Evolutionary conservation across 1,140 invertebrate species (phyloP).

Genomic region (Pristionchus pacificus): DNA sequence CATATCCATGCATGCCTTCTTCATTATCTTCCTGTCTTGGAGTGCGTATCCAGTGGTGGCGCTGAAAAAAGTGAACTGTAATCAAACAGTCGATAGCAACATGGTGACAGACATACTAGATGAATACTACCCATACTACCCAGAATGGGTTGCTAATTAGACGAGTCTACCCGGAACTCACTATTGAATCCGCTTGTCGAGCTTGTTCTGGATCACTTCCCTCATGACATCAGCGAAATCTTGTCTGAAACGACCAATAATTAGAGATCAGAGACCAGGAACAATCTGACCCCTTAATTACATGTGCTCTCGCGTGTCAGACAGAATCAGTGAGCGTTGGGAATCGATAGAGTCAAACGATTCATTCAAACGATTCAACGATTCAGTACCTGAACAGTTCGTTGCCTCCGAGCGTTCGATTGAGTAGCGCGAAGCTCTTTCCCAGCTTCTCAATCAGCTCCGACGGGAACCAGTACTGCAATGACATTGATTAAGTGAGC

Average conservation of each 20-base stretch:
- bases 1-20: neutral
- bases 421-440: neutral
- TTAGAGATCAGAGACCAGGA: no score
- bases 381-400: conserved; percentile 16
- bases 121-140: no score
- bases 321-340: no score
- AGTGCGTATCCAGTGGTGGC: neutral
- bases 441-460: conserved; percentile 8
- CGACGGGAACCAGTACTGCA: conserved; percentile 29
- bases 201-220: conserved; percentile 2
- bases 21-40: neutral
- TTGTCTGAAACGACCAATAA: conserved; percentile 13
- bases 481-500: no score
- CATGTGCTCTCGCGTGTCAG: no score
- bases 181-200: neutral
- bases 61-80: neutral
- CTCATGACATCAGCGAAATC: conserved; percentile 20
- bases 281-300: no score
- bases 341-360: no score
- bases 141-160: no score
- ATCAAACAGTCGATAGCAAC: no score
- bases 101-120: no score
- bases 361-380: neutral
- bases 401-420: neutral
- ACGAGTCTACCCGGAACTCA: no score